phyloP scores from a whole-genome alignment of 2,113 vertebrate species.

The Macrotis lagotis region DNA sequence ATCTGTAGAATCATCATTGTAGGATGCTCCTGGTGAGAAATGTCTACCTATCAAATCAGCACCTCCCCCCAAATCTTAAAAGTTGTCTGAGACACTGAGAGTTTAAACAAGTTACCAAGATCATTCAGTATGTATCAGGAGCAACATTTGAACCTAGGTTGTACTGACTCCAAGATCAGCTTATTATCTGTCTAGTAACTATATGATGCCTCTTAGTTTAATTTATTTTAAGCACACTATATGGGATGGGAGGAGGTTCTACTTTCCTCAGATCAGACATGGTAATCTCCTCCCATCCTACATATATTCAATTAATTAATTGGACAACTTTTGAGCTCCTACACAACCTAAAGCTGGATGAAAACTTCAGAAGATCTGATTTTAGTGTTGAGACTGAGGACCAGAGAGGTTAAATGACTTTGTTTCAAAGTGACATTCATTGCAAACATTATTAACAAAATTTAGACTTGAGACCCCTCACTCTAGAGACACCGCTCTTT shows the following conservation, averaged over 20 bases:
- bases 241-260: no score
- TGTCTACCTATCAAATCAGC: not conserved
- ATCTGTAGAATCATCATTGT: not conserved
- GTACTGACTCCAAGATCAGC: not conserved
- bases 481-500: not conserved
- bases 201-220: not conserved
- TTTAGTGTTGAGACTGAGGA: not conserved
- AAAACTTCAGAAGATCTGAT: not conserved
- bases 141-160: not conserved
- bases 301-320: not conserved
- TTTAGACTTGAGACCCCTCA: not conserved
- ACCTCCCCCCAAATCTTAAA: not conserved
- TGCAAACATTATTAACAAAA: not conserved
- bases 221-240: not conserved
- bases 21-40: not conserved
- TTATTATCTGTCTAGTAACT: not conserved
- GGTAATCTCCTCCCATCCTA: not conserved
- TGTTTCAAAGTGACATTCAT: not conserved
- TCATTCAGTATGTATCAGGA: not conserved
- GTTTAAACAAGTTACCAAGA: not conserved
- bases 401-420: not conserved
- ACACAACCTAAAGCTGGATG: not conserved
- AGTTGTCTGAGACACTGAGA: not conserved
- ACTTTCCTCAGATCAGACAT: constrained; percentile 13
- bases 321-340: not conserved